A percentile compares a stretch with the other conserved stretches of the same genome.
phyloP scores from a whole-genome alignment of 2,888 invertebrate species.

The Phengaris alcon region DNA sequence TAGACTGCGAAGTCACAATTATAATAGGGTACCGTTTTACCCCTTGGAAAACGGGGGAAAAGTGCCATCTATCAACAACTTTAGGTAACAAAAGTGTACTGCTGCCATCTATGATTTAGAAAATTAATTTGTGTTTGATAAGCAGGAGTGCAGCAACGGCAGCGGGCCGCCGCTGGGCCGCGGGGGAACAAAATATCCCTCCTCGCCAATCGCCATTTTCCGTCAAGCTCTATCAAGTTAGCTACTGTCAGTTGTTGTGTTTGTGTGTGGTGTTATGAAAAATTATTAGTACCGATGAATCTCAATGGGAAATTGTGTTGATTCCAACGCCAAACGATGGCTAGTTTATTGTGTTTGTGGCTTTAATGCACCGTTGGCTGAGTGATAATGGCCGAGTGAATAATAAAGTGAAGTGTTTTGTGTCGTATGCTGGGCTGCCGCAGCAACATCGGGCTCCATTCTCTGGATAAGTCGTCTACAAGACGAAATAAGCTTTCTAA shows the following conservation, averaged over 20 bases:
- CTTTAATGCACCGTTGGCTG: conserved; percentile 71
- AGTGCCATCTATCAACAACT: conserved; percentile 15
- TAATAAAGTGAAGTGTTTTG: conserved; percentile 75
- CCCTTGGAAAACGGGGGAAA: too few species aligned
- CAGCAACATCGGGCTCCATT: conserved; percentile 74
- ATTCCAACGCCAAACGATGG: conserved; percentile 74
- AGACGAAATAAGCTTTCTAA: conserved; percentile 71
- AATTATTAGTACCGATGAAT: conserved; percentile 76
- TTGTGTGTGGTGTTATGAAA: conserved; percentile 78
- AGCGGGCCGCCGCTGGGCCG: conserved; percentile 43
- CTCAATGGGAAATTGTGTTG: conserved; percentile 77
- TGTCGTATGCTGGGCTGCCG: conserved; percentile 77
- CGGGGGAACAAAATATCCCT: conserved; percentile 37
- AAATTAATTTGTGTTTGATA: background rate
- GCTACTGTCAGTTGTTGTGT: conserved; percentile 78
- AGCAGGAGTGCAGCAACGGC: conserved; percentile 54
- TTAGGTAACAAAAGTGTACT: background rate
- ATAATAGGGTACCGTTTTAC: too few species aligned
- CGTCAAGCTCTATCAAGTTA: conserved; percentile 76
- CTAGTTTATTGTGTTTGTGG: conserved; percentile 75
- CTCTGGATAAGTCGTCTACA: conserved; percentile 75
- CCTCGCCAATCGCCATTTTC: conserved; percentile 72
- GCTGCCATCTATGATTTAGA: background rate
- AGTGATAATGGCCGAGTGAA: conserved; percentile 78
- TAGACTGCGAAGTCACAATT: too few species aligned